These are phyloP conservation scores for Drosophila nasuta DNA, from an alignment of 1,140 invertebrate species.

Conservation along the genomic window DNA sequence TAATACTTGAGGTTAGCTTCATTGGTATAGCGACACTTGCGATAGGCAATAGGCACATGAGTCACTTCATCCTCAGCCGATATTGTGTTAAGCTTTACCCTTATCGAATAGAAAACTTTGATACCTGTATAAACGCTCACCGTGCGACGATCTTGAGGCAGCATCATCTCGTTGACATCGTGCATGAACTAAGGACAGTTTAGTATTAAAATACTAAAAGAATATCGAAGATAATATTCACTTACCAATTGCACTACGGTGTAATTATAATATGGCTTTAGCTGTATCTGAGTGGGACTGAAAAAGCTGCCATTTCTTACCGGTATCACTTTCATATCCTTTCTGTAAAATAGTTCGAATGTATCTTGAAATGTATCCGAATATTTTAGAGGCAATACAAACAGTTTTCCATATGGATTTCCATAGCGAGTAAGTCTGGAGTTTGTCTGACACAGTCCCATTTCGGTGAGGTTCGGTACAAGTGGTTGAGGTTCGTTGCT, in stretches of 20 bases:
- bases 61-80: slow-evolving; percentile 66
- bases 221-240: background rate
- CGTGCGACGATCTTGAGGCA: slow-evolving; percentile 60
- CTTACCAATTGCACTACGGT: slow-evolving; percentile 42
- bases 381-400: slow-evolving; percentile 2
- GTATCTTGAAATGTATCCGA: background rate
- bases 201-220: background rate
- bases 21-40: slow-evolving; percentile 73
- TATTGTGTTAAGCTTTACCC: slow-evolving; percentile 50
- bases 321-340: slow-evolving; percentile 5
- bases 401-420: slow-evolving; percentile 63
- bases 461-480: slow-evolving; percentile 67
- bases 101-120: slow-evolving; percentile 53
- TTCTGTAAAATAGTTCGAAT: background rate
- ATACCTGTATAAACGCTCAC: slow-evolving; percentile 40
- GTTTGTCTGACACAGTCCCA: slow-evolving; percentile 70
- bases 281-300: slow-evolving; percentile 40
- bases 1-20: slow-evolving; percentile 70
- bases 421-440: slow-evolving; percentile 54
- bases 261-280: slow-evolving; percentile 42
- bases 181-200: slow-evolving; percentile 56
- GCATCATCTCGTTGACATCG: slow-evolving; percentile 67
- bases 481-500: background rate
- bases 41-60: slow-evolving; percentile 70
- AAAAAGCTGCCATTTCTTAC: slow-evolving; percentile 47